Conservation (phyloP, 2,113 vertebrate genomes). For the Eidolon helvum region DNA sequence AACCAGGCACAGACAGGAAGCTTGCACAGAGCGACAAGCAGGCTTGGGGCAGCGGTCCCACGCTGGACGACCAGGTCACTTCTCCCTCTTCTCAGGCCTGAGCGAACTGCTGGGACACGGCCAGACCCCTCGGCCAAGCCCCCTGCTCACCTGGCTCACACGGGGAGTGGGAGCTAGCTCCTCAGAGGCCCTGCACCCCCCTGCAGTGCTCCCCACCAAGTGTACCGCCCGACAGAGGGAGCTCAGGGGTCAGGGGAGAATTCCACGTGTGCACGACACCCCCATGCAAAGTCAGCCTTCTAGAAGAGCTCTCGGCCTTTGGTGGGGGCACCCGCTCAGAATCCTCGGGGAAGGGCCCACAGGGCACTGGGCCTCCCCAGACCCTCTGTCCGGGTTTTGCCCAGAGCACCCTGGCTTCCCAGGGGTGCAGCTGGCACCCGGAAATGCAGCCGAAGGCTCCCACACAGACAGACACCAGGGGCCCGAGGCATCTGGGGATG, state of each 20-base stretch:
- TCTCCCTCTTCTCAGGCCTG: neutral
- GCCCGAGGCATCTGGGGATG: neutral
- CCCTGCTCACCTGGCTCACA: rapidly evolving
- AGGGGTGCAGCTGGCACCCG: neutral
- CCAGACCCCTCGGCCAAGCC: neutral
- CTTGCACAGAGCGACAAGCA: neutral
- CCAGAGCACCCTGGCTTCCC: neutral
- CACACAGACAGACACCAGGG: neutral
- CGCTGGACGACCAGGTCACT: neutral
- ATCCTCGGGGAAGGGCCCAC: rapidly evolving
- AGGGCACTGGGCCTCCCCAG: neutral
- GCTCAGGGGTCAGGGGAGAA: neutral
- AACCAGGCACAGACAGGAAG: neutral
- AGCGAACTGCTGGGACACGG: no score
- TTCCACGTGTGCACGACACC: rapidly evolving
- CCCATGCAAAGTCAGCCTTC: neutral
- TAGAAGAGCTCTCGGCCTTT: neutral
- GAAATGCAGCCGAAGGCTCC: no score
- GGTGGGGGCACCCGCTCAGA: neutral
- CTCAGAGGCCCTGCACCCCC: neutral
- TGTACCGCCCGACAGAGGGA: neutral
- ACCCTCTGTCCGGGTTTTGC: no score
- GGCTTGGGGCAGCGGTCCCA: neutral
- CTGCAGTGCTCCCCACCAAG: rapidly evolving
- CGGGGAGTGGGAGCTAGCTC: neutral